Base-by-base conservation (phyloP, 2,888 invertebrate genomes). In the Acleris literana region DNA sequence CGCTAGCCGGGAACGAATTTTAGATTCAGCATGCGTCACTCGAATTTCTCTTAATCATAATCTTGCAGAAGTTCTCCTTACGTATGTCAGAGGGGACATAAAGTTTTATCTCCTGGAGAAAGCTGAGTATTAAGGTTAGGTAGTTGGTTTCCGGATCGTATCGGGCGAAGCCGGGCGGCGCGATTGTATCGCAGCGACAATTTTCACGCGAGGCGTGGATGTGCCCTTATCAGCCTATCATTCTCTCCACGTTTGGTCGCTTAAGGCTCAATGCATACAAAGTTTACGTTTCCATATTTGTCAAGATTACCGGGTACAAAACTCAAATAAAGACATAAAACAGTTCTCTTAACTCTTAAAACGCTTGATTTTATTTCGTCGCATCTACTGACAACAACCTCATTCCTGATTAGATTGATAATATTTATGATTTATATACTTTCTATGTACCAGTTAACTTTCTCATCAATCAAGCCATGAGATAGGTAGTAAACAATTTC, bases 21-120 rank as follows among this genome's bases (percentile, higher is more conserved):
- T 44, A 56, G 64, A 65, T 66, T 66, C 52, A 29, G 57, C 61
- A 61, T 64, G 64, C 61, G 53, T 56, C 57, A 68, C 54, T 68
- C 69, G 69, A 81, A 80, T 83, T 85, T 85, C 79, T 77, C 78
- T 79, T 75, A 76, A 75, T 71, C 69, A 72, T 69, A 62, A 75
- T 72, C 69, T 73, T 69, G 68, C 59, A 63, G 44, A 54, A 69
- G 72, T 76, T 80, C 80, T 86, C 84, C 87, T 84, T 80, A 80
- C 71, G 74, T 76, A 71, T 68, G 76, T 78, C 74, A 75, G 71
- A 58, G 68, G 69, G 73, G 72, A 75, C 76, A 78, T 85, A 80
- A 84, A 77, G 65, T 77, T 76, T 81, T 85, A 86, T 86, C 84
- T 81, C 71, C 68, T 72, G 68, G 84, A 79, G 88, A 90, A 90